A percentile compares a stretch with the other conserved stretches of the same genome.
Conservation (phyloP, 2,797 vertebrate genomes). For the Merluccius polli region DNA sequence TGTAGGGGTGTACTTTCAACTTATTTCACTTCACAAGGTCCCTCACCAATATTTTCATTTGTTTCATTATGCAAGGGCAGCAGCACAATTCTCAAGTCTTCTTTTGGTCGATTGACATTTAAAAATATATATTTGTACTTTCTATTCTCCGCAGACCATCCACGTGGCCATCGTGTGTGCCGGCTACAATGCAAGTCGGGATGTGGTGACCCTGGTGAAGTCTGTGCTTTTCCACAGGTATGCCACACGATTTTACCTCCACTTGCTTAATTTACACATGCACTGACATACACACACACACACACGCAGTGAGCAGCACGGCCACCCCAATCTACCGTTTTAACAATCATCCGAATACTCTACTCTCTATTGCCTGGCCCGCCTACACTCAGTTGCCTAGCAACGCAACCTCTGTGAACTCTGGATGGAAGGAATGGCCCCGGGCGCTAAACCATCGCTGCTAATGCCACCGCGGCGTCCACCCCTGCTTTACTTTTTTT, state of each 20-base stretch:
- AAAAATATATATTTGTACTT: background rate
- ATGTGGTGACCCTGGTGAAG: slow-evolving; percentile 96
- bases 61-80: background rate
- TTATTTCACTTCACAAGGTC: no score
- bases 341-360: slow-evolving; percentile 38
- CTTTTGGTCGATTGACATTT: background rate
- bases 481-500: background rate
- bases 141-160: slow-evolving; percentile 78
- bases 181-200: slow-evolving; percentile 95
- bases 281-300: slow-evolving; percentile 4
- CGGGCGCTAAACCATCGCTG: background rate
- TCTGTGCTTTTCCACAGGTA: slow-evolving; percentile 98
- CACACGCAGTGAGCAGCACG: slow-evolving; percentile 15
- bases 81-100: background rate
- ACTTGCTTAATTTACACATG: background rate
- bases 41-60: background rate
- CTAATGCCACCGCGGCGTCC: background rate
- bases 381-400: slow-evolving; percentile 44
- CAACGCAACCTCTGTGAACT: slow-evolving; percentile 44
- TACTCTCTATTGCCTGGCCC: slow-evolving; percentile 27
- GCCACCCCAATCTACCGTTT: slow-evolving; percentile 11
- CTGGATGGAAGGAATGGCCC: slow-evolving; percentile 17
- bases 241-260: background rate
- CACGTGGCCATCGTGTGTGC: slow-evolving; percentile 97
- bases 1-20: no score